phyloP scores from a whole-genome alignment of 1,140 invertebrate species.

The Bacillus rossius region DNA sequence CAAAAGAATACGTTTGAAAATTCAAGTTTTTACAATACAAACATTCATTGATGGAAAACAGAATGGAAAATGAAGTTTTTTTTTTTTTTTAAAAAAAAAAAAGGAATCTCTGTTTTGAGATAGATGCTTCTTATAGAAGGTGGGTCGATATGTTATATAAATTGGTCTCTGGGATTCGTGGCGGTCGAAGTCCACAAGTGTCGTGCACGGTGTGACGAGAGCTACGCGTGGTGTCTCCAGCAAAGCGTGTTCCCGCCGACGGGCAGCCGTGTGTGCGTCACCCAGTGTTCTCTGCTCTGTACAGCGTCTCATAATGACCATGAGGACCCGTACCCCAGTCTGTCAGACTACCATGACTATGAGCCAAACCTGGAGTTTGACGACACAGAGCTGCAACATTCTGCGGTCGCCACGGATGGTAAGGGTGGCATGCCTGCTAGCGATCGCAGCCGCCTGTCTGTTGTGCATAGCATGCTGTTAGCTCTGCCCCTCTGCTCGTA shows the following conservation, averaged over 20 bases:
- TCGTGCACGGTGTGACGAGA: too few species aligned
- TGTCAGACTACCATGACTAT: constrained; percentile 89
- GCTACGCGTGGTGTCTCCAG: background rate
- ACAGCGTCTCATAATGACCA: constrained; percentile 43
- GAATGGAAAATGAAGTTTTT: too few species aligned
- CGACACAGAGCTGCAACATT: constrained; percentile 79
- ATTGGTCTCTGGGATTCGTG: too few species aligned
- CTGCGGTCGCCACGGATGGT: constrained; percentile 46
- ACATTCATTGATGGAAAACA: too few species aligned
- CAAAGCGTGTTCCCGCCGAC: background rate
- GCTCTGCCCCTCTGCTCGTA: too few species aligned
- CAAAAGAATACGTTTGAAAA: too few species aligned
- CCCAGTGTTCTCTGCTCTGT: constrained; percentile 15
- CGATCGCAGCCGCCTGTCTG: background rate
- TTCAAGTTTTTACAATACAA: too few species aligned
- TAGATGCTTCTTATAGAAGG: too few species aligned
- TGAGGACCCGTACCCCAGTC: constrained; percentile 81
- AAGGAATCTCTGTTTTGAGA: too few species aligned
- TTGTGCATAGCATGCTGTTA: background rate
- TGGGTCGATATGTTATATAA: too few species aligned
- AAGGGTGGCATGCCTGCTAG: constrained; percentile 21
- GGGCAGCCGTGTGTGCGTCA: background rate
- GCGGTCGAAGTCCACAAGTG: too few species aligned
- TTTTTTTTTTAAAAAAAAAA: too few species aligned
- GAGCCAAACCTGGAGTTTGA: constrained; percentile 95